Conservation (phyloP, 2,888 invertebrate genomes). For the Tubulanus polymorphus region DNA sequence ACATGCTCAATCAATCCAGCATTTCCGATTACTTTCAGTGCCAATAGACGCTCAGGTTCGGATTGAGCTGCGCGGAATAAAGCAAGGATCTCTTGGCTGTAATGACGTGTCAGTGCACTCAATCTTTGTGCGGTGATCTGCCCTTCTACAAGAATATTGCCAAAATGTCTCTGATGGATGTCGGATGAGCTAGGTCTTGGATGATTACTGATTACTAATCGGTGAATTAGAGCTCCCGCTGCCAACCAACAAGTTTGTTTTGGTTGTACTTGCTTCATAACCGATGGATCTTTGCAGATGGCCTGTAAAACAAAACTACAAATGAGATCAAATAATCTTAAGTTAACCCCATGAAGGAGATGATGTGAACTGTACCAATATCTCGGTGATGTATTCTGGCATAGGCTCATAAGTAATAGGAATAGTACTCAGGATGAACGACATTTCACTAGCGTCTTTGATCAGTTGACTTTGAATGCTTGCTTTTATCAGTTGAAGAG, state of each 20-base stretch:
- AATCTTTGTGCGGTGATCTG: not conserved
- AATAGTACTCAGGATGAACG: too few relatives aligned
- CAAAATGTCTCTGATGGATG: too few relatives aligned
- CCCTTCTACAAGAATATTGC: too few relatives aligned
- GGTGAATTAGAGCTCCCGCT: not conserved
- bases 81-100: not conserved
- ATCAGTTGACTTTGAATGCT: too few relatives aligned
- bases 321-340: too few relatives aligned
- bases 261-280: not conserved
- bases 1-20: conserved; percentile 40
- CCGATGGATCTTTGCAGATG: not conserved
- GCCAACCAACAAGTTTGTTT: not conserved
- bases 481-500: too few relatives aligned
- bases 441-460: too few relatives aligned
- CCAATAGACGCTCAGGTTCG: conserved; percentile 26
- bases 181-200: not conserved
- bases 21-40: conserved; percentile 46
- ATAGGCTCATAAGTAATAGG: too few relatives aligned
- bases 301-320: not conserved
- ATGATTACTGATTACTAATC: not conserved
- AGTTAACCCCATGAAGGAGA: too few relatives aligned
- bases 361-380: too few relatives aligned
- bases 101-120: not conserved
- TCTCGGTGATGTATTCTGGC: too few relatives aligned
- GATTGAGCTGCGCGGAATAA: too few relatives aligned